Base-by-base conservation (phyloP, 2,797 vertebrate genomes). In the Petrocephalus sullivani region DNA sequence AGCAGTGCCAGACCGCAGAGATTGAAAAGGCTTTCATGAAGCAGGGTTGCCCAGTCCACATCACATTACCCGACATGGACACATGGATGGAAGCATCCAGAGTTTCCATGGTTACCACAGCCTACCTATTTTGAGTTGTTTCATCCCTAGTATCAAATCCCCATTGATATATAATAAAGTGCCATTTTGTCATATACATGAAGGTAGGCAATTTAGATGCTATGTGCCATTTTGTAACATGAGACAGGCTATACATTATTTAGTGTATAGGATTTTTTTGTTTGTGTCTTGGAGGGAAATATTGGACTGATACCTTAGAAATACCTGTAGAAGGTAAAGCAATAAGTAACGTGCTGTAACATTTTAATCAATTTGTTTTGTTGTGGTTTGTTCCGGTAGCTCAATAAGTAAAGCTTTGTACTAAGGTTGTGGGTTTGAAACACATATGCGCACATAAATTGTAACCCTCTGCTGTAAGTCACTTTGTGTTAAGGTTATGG, bases 41-140 rank as follows among this genome's bases (percentile, higher is more conserved):
- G 41, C 37, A 46, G 71, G 71, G 37, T 78, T 37, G 46, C 37
- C 37, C 71, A 78, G 71, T 46, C 37, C 28, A 33, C 64, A 33
- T 67, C 28, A 67, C 28, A 67, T 67, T 67, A 67, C 64, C 14
- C 16, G 16, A 78, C 71, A 46, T n/a, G 71, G 37, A 78, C 37
- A n/a, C 37, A 78, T 7, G 14, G 71, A 78, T 46, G 16, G 71
- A 78, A 78, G 71, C 8, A 78, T 46, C 71, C 71, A 78, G 37
- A 53, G 82, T 84, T 84, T 56, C 82, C 82, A 84, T 84, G 82
- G 82, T 54, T 84, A 84, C 23, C 82, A 23, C 49, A 14, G 51
- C 51, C 82, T 28, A 84, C 21, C 16, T n/a, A 54, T 54, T 53
- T 54, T 84, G 51, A 12, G 12, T 84, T 84, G 37, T 83, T 84